A percentile compares a stretch with the other conserved stretches of the same genome.
Evolutionary conservation across 2,888 invertebrate genomes (phyloP).

Genomic region (Microctonus hyperodae): DNA sequence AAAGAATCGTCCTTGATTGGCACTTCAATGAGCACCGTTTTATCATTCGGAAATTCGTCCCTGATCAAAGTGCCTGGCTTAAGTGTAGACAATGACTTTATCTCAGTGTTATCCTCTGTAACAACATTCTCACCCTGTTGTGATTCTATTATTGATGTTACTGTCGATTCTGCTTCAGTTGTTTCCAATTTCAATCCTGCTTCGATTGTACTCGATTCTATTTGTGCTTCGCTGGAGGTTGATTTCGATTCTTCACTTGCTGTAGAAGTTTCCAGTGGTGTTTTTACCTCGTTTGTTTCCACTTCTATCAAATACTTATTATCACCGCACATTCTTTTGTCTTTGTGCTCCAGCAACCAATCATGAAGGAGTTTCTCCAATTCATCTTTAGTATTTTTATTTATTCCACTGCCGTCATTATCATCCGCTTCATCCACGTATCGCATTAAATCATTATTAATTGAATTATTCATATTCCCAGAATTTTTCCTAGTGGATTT

Average conservation of each 20-base stretch:
- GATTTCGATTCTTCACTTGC: neutral
- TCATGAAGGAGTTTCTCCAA: constrained; percentile 45
- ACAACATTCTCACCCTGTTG: constrained; percentile 10
- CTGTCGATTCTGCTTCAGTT: neutral
- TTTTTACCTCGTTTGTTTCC: neutral
- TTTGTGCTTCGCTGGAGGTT: neutral
- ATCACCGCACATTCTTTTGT: constrained; percentile 36
- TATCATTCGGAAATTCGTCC: constrained; percentile 41
- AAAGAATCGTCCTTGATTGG: constrained; percentile 43
- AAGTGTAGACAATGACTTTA: constrained; percentile 38
- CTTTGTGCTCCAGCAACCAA: constrained; percentile 36
- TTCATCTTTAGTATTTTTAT: constrained; percentile 37
- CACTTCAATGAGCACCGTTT: constrained; percentile 44
- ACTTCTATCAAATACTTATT: neutral
- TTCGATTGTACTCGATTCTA: neutral
- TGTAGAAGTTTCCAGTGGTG: neutral
- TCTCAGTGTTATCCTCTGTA: neutral
- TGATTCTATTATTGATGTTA: constrained; percentile 20
- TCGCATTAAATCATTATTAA: constrained; percentile 44
- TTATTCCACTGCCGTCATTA: neutral
- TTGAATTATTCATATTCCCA: constrained; percentile 45
- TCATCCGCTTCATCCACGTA: constrained; percentile 39
- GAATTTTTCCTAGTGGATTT: constrained; percentile 1
- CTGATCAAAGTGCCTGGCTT: constrained; percentile 50
- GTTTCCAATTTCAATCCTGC: neutral